phyloP scores from a whole-genome alignment of 2,797 vertebrate species.

The Kryptopterus vitreolus region DNA sequence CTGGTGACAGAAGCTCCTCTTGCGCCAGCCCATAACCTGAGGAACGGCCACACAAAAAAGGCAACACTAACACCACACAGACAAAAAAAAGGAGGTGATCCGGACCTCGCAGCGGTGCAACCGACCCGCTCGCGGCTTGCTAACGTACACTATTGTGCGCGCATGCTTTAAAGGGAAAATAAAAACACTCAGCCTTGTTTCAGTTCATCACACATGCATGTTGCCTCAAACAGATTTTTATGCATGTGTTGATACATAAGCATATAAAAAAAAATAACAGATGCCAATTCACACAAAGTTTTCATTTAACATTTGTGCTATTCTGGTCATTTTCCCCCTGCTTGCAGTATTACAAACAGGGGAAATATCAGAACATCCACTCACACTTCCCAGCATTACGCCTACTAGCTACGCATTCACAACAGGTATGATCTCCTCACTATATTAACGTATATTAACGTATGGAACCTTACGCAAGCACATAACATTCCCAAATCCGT shows the following conservation, averaged over 20 bases:
- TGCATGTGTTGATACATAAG: background rate
- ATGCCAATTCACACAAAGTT: background rate
- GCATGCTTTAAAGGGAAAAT: background rate
- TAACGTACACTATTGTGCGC: background rate
- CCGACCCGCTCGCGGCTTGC: background rate
- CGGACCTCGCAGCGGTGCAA: slow-evolving; percentile 16
- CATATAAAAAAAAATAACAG: background rate
- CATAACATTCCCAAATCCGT: too few relatives aligned
- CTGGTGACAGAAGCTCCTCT: slow-evolving; percentile 95
- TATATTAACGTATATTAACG: too few relatives aligned
- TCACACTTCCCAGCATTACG: too few relatives aligned
- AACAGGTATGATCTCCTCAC: too few relatives aligned
- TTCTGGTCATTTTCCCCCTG: background rate
- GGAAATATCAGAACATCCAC: too few relatives aligned
- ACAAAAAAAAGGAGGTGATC: slow-evolving; percentile 60
- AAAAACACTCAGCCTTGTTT: background rate
- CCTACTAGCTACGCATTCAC: too few relatives aligned
- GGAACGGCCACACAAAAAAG: slow-evolving; percentile 78
- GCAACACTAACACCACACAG: slow-evolving; percentile 77
- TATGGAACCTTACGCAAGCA: too few relatives aligned
- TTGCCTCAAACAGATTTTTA: background rate
- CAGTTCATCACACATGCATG: background rate
- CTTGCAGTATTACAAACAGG: background rate
- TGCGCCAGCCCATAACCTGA: slow-evolving; percentile 94
- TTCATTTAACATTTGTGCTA: background rate